Evolutionary conservation across 2,888 invertebrate genomes (phyloP), one percentile per base, ranked within the genome.

Genomic region (Drosophila ezoana): DNA sequence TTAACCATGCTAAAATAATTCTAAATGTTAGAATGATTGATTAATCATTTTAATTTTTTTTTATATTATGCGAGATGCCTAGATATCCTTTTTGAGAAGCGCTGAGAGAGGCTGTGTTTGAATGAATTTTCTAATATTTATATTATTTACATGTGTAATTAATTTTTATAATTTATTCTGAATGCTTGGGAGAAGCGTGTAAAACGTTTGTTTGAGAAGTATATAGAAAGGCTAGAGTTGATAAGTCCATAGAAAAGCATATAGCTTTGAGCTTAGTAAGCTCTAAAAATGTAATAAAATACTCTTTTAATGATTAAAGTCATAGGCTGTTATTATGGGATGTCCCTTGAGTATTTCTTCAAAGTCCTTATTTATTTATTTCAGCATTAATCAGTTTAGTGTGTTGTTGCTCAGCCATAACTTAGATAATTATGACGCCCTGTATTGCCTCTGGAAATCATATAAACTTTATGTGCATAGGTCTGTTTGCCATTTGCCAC

Each of bases 401-500:
- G 11, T 5, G 6, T 10, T 23, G 13, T 23, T 9, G 28, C 35
- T 32, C 5, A 41, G 20, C 4, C 3, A 8, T 1, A 13, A 35
- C 3, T 32, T 10, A 37, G n/a, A 28, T 28, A 3, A 32, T 41
- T 35, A 32, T 52, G 40, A 35, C 28, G 32, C 37, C 18, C 52
- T 18, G 33, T 45, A 41, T 37, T 11, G 41, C 37, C 37, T 23
- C 16, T 43, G 37, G 38, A 16, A 54, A 48, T 14, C 28, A 49
- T 10, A 51, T 65, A 47, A 47, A 58, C 11, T 35, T 66, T 37
- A 67, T 67, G 28, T 18, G 28, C 49, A 9, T 20, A 65, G 14
- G 33, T 56, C 49, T 56, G 57, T 58, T 57, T 18, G 58, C 66
- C 60, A 76, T 59, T 76, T 64, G 51, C 62, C 51, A 28, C 65